A percentile compares a stretch with the other conserved stretches of the same genome.
These are phyloP conservation scores for Romanomermis culicivorax DNA, from an alignment of 2,888 invertebrate genomes.

Conservation along the genomic window DNA sequence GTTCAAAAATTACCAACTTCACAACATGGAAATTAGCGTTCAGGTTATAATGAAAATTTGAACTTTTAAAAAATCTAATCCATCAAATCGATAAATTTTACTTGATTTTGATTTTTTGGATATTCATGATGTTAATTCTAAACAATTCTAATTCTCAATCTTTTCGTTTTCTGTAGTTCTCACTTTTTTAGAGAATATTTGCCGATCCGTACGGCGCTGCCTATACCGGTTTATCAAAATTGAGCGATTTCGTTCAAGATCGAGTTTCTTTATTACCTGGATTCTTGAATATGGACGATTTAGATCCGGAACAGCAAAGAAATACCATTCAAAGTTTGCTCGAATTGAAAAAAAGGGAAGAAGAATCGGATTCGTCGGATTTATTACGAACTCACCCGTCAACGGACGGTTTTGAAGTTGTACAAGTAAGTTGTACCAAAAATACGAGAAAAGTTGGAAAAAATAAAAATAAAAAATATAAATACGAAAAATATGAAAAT, in stretches of 20 bases:
- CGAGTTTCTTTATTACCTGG: slow-evolving; percentile 27
- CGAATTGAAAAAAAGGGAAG: slow-evolving; percentile 33
- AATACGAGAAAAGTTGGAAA: slow-evolving; percentile 33
- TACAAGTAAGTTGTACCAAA: slow-evolving; percentile 28
- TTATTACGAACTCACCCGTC: slow-evolving; percentile 27
- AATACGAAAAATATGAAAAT: too few relatives aligned
- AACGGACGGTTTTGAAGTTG: slow-evolving; percentile 33
- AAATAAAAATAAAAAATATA: too few relatives aligned
- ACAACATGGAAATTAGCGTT: too few relatives aligned
- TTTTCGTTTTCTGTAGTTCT: too few relatives aligned
- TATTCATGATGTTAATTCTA: too few relatives aligned
- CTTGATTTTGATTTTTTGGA: too few relatives aligned
- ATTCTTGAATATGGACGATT: slow-evolving; percentile 15
- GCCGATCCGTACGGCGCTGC: slow-evolving; percentile 59
- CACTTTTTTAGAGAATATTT: slow-evolving; percentile 32
- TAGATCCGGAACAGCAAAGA: slow-evolving; percentile 11
- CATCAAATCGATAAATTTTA: slow-evolving; percentile 2
- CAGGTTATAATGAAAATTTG: too few relatives aligned
- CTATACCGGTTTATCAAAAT: slow-evolving; percentile 61
- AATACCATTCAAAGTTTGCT: slow-evolving; percentile 2
- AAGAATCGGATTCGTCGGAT: slow-evolving; percentile 38
- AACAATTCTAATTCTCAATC: too few relatives aligned
- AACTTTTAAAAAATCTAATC: too few relatives aligned
- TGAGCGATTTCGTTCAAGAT: slow-evolving; percentile 51
- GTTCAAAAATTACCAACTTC: too few relatives aligned